Evolutionary conservation across 2,113 vertebrate species (phyloP).

Genomic region (Oryzias curvinotus): DNA sequence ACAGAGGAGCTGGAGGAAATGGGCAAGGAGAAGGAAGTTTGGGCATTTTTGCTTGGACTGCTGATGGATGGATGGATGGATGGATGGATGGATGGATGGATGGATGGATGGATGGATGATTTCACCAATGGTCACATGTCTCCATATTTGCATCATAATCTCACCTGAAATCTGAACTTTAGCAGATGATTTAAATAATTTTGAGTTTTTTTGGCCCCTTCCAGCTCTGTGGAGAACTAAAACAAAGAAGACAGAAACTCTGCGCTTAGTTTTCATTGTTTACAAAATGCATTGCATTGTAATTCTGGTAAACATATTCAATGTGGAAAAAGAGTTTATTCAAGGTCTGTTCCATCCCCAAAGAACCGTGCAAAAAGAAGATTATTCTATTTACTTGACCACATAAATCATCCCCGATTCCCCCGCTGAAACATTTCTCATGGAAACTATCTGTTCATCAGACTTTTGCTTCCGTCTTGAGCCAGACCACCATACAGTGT

Average conservation of each 20-base stretch:
- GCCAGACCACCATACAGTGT: constrained; percentile 49
- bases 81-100: no score
- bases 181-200: no score
- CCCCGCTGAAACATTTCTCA: constrained; percentile 31
- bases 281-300: constrained; percentile 19
- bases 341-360: constrained; percentile 38
- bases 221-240: not conserved
- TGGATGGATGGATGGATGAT: no score
- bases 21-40: no score
- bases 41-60: no score
- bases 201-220: no score
- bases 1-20: no score
- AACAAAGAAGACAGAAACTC: not conserved
- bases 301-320: constrained; percentile 37
- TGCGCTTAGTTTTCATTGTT: constrained; percentile 16
- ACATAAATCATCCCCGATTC: constrained; percentile 41
- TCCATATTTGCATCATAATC: no score
- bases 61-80: no score
- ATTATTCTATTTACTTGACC: constrained; percentile 57
- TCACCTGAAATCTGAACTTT: no score
- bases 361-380: constrained; percentile 27
- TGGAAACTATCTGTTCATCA: constrained; percentile 50
- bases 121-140: no score
- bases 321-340: constrained; percentile 39
- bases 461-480: constrained; percentile 33